Conservation (phyloP, 2,888 invertebrate species). For the Scelioninae gen. 1 region DNA sequence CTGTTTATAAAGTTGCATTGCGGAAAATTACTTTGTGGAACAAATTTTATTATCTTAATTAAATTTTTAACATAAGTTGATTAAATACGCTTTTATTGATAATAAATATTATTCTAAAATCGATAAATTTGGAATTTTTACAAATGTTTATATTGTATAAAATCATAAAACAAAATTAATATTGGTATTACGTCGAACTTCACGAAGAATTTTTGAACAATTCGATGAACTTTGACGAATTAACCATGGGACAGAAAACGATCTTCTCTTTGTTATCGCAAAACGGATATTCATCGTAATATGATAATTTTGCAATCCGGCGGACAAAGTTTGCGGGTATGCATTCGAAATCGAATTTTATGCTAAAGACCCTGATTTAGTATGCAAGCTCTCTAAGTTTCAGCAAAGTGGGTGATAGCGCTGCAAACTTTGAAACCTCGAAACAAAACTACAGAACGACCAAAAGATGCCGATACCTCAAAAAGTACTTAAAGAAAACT, state of each 20-base stretch:
- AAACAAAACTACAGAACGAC: constrained; percentile 22
- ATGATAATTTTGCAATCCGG: constrained; percentile 42
- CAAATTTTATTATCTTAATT: no score
- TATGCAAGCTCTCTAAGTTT: constrained; percentile 45
- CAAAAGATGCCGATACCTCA: constrained; percentile 3
- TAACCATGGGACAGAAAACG: constrained; percentile 4
- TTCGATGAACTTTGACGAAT: background rate
- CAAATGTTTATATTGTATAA: background rate
- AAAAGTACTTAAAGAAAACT: constrained; percentile 34
- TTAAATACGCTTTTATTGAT: no score
- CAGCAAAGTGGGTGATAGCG: constrained; percentile 36
- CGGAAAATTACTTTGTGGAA: no score
- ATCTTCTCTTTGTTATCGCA: constrained; percentile 18
- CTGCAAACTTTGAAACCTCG: constrained; percentile 22
- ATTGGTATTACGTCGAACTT: background rate
- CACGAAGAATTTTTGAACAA: background rate
- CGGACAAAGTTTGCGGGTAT: constrained; percentile 29
- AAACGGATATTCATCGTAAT: constrained; percentile 30
- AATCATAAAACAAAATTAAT: background rate
- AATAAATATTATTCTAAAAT: no score
- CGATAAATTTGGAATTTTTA: no score
- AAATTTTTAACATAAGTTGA: no score
- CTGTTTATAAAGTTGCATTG: background rate
- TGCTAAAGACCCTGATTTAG: constrained; percentile 49
- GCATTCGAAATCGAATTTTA: constrained; percentile 46